Evolutionary conservation across 2,888 invertebrate species (phyloP).

Genomic region (Phrixothrix hirtus): DNA sequence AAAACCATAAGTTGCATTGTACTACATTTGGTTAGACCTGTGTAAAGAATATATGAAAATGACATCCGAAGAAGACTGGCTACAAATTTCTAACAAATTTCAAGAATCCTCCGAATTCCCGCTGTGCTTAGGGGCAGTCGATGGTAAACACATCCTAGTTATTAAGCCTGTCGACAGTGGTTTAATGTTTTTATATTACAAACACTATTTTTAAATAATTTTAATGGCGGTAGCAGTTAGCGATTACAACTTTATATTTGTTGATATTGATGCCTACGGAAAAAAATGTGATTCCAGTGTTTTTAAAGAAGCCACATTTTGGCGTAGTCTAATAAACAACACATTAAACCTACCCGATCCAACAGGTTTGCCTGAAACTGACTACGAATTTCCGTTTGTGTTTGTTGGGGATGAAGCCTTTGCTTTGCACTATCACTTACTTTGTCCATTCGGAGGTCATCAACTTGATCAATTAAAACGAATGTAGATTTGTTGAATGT

Average conservation of each 20-base stretch:
- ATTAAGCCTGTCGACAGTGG: constrained; percentile 35
- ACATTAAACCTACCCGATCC: constrained; percentile 10
- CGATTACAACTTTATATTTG: no score
- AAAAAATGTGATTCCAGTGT: constrained; percentile 35
- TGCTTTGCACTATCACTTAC: constrained; percentile 18
- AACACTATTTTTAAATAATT: constrained; percentile 35
- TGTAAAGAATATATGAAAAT: constrained; percentile 35
- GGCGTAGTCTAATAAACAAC: constrained; percentile 30
- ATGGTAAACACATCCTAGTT: constrained; percentile 41
- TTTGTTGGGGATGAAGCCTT: constrained; percentile 34
- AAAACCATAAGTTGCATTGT: constrained; percentile 37
- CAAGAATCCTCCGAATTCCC: constrained; percentile 29
- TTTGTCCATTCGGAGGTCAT: constrained; percentile 24
- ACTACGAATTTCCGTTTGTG: constrained; percentile 33
- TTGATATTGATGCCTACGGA: no score
- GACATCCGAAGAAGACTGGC: constrained; percentile 29
- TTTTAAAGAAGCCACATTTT: constrained; percentile 36
- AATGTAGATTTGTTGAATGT: constrained; percentile 4
- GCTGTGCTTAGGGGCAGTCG: constrained; percentile 37
- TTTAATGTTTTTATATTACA: constrained; percentile 39
- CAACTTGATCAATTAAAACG: constrained; percentile 28
- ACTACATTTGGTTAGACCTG: constrained; percentile 17
- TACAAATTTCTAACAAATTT: constrained; percentile 33
- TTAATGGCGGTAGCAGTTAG: constrained; percentile 39
- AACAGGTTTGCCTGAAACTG: constrained; percentile 5